A percentile compares a stretch with the other conserved stretches of the same genome.
Conservation (phyloP, 2,797 vertebrate genomes). For the Semaprochilodus insignis region DNA sequence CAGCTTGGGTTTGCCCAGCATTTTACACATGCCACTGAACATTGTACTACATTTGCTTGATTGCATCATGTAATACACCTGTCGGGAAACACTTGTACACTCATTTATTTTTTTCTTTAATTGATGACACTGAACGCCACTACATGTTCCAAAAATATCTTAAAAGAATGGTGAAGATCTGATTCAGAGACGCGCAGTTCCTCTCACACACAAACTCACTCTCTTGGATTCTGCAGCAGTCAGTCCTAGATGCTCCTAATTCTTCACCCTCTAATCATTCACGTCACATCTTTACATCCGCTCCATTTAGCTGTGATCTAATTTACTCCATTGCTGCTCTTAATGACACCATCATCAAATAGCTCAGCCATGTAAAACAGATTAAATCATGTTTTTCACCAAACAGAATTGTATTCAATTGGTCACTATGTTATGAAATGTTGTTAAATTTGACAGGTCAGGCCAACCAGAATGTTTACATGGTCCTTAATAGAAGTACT, state of each 20-base stretch:
- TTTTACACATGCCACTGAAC: too few relatives aligned
- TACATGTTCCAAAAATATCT: too few relatives aligned
- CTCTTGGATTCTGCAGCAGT: too few relatives aligned
- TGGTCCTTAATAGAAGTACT: not conserved
- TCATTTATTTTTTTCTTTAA: too few relatives aligned
- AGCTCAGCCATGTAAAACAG: not conserved
- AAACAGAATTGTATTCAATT: not conserved
- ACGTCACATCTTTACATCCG: not conserved
- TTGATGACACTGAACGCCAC: not conserved
- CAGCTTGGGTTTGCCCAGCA: too few relatives aligned
- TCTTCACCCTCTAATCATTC: not conserved
- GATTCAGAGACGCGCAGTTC: too few relatives aligned
- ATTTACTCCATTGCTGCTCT: not conserved
- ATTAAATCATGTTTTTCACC: not conserved
- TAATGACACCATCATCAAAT: conserved; percentile 4
- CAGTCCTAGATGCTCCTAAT: not conserved
- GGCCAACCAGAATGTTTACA: not conserved
- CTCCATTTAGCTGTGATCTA: not conserved
- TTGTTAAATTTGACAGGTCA: not conserved
- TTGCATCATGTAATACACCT: too few relatives aligned
- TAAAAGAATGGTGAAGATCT: too few relatives aligned
- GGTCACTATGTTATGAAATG: not conserved
- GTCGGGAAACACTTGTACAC: too few relatives aligned
- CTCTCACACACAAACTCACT: too few relatives aligned
- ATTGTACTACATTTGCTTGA: too few relatives aligned